phyloP scores from a whole-genome alignment of 2,888 invertebrate genomes.

The Pogonocherus hispidulus region DNA sequence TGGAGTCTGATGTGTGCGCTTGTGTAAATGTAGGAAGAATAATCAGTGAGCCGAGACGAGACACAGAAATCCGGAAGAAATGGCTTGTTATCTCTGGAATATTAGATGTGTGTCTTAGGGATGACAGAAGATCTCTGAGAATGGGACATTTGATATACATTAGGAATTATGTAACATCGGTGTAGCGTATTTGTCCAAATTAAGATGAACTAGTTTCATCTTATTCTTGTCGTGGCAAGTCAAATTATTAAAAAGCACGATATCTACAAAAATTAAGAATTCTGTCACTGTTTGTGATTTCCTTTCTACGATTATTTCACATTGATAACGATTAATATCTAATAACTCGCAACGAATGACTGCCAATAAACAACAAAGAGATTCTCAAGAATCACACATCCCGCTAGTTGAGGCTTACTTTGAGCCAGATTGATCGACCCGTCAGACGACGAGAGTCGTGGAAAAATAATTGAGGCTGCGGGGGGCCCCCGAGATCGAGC shows the following conservation, averaged over 20 bases:
- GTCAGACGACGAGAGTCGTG: slow-evolving; percentile 26
- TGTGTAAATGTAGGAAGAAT: not conserved
- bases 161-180: not conserved
- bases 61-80: not conserved
- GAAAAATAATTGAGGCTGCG: slow-evolving; percentile 34
- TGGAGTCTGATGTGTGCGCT: no score
- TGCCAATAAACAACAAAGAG: slow-evolving; percentile 30
- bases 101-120: not conserved
- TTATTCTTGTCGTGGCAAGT: no score
- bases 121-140: not conserved
- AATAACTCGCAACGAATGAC: no score
- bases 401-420: slow-evolving; percentile 24
- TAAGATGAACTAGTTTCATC: no score
- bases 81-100: slow-evolving; percentile 2
- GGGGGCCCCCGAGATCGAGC: slow-evolving; percentile 21
- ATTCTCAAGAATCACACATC: slow-evolving; percentile 25
- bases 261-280: not conserved
- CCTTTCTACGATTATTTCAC: no score
- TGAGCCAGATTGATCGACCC: slow-evolving; percentile 32
- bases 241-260: not conserved
- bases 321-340: no score
- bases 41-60: slow-evolving; percentile 2
- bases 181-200: no score
- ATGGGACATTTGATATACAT: not conserved
- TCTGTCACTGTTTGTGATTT: no score